Percentiles rank a stretch among this genome's conserved stretches.
Evolutionary conservation across 2,113 vertebrate species (phyloP).

Genomic region (Hippocampus barbouri): DNA sequence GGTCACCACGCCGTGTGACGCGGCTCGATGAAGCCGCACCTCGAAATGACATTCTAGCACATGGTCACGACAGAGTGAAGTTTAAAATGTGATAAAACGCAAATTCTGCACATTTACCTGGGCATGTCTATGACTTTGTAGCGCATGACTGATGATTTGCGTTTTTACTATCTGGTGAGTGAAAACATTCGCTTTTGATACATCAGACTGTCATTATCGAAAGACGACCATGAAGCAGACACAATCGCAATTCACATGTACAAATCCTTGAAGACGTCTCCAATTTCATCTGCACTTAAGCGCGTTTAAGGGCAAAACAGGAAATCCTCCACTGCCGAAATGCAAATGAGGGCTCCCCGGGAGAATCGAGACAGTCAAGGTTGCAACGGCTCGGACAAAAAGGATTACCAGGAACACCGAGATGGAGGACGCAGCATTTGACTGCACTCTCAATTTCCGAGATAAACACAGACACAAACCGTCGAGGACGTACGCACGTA

Average conservation of each 20-base stretch:
- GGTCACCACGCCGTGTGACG: conserved; percentile 6
- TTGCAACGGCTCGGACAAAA: conserved; percentile 3
- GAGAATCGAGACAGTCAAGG: not conserved
- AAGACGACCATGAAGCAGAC: too few species aligned
- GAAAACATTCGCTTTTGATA: too few species aligned
- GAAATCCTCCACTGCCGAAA: not conserved
- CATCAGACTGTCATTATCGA: too few species aligned
- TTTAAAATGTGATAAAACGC: not conserved
- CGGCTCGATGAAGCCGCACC: not conserved
- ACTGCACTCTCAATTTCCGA: not conserved
- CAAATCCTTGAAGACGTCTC: too few species aligned
- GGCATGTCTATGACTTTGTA: too few species aligned
- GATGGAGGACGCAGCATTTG: conserved; percentile 1
- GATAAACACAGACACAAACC: not conserved
- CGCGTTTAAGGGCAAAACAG: too few species aligned
- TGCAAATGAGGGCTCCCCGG: not conserved
- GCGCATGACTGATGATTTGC: too few species aligned
- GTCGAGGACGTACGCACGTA: not conserved
- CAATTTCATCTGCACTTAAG: too few species aligned
- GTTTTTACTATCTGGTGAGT: too few species aligned
- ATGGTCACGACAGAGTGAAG: not conserved
- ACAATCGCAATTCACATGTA: too few species aligned
- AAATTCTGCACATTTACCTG: too few species aligned
- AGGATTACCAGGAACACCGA: not conserved
- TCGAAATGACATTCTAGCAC: not conserved